Evolutionary conservation across 2,113 vertebrate genomes (phyloP).

Genomic region (Sprattus sprattus): DNA sequence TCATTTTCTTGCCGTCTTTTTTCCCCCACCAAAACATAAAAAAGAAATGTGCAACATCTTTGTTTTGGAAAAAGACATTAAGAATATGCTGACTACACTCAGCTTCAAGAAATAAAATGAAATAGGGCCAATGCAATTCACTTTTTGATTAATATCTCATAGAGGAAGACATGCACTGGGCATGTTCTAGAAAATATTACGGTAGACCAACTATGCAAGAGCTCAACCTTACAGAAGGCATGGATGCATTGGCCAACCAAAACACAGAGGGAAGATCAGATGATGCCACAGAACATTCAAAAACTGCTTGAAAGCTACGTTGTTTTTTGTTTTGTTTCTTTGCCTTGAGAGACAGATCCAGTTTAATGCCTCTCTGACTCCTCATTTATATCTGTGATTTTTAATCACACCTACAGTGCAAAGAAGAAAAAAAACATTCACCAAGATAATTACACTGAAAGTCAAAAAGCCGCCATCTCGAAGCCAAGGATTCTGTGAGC

Average conservation of each 20-base stretch:
- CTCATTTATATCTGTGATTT: not conserved
- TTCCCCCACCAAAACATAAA: constrained; percentile 26
- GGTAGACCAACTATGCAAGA: constrained; percentile 1
- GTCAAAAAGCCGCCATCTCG: constrained; percentile 30
- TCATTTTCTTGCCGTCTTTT: constrained; percentile 74
- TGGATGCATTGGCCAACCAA: not conserved
- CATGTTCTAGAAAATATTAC: not conserved
- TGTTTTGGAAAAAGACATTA: constrained; percentile 42
- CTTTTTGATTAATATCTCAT: not conserved
- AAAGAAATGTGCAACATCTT: constrained; percentile 26
- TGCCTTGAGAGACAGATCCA: constrained; percentile 7
- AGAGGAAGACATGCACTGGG: not conserved
- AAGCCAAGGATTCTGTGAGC: constrained; percentile 24
- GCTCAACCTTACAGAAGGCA: not conserved
- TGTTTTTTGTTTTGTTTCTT: not conserved
- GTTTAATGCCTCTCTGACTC: not conserved
- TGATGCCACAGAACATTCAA: not conserved
- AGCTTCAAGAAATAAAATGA: not conserved
- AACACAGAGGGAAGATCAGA: constrained; percentile 24
- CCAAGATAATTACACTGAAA: constrained; percentile 21
- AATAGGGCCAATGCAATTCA: not conserved
- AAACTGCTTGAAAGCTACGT: constrained; percentile 24
- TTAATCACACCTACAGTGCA: not conserved
- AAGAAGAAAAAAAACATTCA: not conserved
- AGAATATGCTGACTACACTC: constrained; percentile 18